Evolutionary conservation across 2,113 vertebrate species (phyloP), one percentile per base, ranked within the genome.

Genomic region (Coregonus clupeaformis): DNA sequence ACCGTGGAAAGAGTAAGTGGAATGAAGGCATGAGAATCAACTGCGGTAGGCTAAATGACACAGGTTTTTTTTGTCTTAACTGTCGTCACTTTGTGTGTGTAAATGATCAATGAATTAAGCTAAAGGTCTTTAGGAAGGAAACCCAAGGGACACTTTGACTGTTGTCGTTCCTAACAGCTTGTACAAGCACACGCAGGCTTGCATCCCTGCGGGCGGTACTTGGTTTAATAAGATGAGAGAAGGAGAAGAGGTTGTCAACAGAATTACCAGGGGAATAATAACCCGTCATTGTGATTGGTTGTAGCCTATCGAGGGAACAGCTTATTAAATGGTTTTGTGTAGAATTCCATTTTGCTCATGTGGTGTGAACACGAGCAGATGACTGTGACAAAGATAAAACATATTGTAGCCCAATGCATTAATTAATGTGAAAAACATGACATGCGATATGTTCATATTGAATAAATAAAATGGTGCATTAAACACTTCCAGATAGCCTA

Each of bases 141-240:
- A 79, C 89, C 88, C 85, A 59, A 0, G 88, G 89, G 90, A 89
- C 81, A 82, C 85, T 88, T 91, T 89, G 73, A 84, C 75, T 14
- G 18, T 42, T 81, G 84, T 83, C 72, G 59, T 82, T 86, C 84
- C 77, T 86, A 91, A 88, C 88, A 84, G 89, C 85, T 82, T 84
- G 81, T 84, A 89, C 80, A 81, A 80, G 87, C 69, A 59, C 20
- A 45, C 7, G 24, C 62, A 22, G 72, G 84, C 80, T 81, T 84
- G 77, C 78, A 82, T 75, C 72, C 85, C 91, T 84, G 78, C 89
- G 82, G 90, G 91, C 86, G 32, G 86, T 78, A 80, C 80, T 82
- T 73, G 77, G 66, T 90, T 91, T 90, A 91, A 89, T 91, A 87
- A 88, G 85, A 79, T n/a, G 27, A 62, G 74, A 76, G 52, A 47